Percentiles rank a stretch among this genome's conserved stretches.
Conservation (phyloP, 2,797 vertebrate genomes). For the Pantherophis vulpinus region DNA sequence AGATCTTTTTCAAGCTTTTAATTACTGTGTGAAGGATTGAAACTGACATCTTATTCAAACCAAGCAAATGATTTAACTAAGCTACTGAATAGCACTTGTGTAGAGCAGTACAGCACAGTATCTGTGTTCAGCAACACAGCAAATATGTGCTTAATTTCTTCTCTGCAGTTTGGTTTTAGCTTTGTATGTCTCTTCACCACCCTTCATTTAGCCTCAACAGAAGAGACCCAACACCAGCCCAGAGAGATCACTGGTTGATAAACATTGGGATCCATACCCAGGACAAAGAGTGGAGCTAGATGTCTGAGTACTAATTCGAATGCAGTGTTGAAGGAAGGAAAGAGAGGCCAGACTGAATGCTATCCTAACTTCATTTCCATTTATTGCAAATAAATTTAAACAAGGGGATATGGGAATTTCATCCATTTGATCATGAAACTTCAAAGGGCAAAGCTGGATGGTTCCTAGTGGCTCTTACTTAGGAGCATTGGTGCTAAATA, state of each 20-base stretch:
- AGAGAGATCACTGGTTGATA: not conserved
- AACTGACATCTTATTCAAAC: not conserved
- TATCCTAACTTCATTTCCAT: slow-evolving; percentile 18
- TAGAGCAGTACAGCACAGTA: not conserved
- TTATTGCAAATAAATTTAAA: slow-evolving; percentile 1
- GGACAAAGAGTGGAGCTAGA: not conserved
- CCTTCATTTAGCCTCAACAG: not conserved
- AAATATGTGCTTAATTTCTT: not conserved
- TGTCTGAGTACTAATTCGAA: not conserved
- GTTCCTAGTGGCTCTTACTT: not conserved
- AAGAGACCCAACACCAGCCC: not conserved
- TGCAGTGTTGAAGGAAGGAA: not conserved
- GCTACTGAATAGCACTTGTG: not conserved
- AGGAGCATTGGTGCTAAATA: slow-evolving; percentile 14
- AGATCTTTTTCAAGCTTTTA: not conserved
- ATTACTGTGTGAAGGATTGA: not conserved
- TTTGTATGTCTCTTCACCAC: not conserved
- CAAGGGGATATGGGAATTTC: slow-evolving; percentile 22
- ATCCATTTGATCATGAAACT: slow-evolving; percentile 31
- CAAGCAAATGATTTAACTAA: not conserved
- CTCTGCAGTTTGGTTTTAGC: not conserved
- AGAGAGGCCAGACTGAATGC: not conserved
- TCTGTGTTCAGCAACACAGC: not conserved
- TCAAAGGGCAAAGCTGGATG: slow-evolving; percentile 26
- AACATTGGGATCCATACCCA: not conserved